Percentiles rank a stretch among this genome's conserved stretches.
Conservation (phyloP, 2,888 invertebrate genomes). For the Dysmachus trigonus region DNA sequence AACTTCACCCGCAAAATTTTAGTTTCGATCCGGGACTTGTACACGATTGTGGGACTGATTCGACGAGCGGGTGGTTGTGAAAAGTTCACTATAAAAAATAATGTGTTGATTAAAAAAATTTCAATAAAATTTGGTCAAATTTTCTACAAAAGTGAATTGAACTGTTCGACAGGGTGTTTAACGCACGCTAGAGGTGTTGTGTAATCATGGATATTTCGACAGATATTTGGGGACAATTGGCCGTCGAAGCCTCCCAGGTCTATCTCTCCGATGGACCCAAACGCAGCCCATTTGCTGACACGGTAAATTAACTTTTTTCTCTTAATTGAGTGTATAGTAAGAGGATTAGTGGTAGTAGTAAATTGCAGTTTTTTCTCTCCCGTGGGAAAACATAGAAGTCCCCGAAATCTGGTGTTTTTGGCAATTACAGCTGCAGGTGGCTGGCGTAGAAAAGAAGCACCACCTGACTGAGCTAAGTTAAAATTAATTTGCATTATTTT, state of each 20-base stretch:
- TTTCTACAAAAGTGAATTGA: not conserved
- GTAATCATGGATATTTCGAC: constrained; percentile 73
- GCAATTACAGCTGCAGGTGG: not conserved
- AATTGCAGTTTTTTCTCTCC: not conserved
- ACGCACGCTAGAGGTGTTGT: not conserved
- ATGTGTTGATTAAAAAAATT: not conserved
- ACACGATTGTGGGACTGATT: not conserved
- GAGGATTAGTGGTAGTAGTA: not conserved
- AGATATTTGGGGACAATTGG: constrained; percentile 90
- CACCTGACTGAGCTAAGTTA: not conserved
- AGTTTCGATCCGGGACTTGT: constrained; percentile 7
- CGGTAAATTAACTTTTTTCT: constrained; percentile 69
- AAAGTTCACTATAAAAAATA: not conserved
- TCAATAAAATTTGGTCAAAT: not conserved
- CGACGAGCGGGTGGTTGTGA: not conserved
- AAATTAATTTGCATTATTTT: not conserved
- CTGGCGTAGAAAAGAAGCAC: not conserved
- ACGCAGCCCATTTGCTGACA: constrained; percentile 84
- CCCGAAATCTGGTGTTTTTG: not conserved
- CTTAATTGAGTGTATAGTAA: not conserved
- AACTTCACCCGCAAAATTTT: not conserved
- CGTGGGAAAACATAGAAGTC: not conserved
- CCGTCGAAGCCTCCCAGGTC: constrained; percentile 86
- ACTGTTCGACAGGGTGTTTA: not conserved
- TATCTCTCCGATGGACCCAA: constrained; percentile 83